Conservation (phyloP, 2,797 vertebrate species). For the Bucorvus abyssinicus region DNA sequence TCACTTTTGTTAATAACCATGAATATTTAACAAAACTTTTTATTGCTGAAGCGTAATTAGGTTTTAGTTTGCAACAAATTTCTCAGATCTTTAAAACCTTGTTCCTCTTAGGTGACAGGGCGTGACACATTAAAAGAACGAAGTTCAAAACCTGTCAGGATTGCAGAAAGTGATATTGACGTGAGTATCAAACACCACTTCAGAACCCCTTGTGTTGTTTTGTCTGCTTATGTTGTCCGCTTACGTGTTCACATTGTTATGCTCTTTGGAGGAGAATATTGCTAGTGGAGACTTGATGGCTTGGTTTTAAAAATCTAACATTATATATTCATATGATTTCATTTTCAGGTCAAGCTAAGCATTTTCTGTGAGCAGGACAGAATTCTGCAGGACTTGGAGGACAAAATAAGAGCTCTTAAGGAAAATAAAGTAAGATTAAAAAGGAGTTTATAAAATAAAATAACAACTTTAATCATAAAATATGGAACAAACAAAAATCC, state of each 20-base stretch:
- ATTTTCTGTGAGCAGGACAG: constrained; percentile 96
- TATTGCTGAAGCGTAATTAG: not conserved
- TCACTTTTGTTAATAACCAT: not conserved
- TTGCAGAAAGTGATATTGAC: constrained; percentile 95
- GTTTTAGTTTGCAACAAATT: not conserved
- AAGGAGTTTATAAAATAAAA: not conserved
- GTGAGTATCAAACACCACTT: constrained; percentile 79
- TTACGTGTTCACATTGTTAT: not conserved
- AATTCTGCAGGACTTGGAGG: constrained; percentile 94
- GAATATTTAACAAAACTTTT: not conserved
- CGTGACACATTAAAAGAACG: constrained; percentile 87
- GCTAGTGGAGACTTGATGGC: not conserved
- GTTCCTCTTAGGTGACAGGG: constrained; percentile 85
- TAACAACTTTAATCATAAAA: not conserved
- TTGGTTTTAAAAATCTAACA: not conserved
- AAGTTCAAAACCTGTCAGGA: constrained; percentile 88
- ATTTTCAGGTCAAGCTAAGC: constrained; percentile 91
- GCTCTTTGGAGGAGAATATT: not conserved
- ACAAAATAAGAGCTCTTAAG: constrained; percentile 90
- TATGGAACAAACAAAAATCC: not conserved
- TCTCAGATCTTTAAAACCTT: constrained; percentile 44
- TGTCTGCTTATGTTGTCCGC: not conserved
- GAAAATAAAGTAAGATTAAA: constrained; percentile 89
- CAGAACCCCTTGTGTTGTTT: not conserved
- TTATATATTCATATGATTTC: not conserved